Percentiles rank a stretch among this genome's conserved stretches.
Conservation (phyloP, 1,140 invertebrate species). For the Ladona fulva region DNA sequence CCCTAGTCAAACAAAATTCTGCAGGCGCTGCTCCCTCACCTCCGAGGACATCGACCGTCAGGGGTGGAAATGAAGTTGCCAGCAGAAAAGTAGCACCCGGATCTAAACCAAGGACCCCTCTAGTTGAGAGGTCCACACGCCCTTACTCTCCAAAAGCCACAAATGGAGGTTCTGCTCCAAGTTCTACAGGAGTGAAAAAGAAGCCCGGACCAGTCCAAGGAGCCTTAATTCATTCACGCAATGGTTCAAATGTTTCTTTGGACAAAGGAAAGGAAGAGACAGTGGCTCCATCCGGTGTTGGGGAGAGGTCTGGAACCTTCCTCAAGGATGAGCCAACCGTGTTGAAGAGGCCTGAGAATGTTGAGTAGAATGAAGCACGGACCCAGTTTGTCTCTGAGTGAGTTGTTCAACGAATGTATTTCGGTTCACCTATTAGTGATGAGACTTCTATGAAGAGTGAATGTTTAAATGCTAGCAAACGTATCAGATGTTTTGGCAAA, state of each 20-base stretch:
- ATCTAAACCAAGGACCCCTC: background rate
- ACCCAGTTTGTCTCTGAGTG: too few relatives aligned
- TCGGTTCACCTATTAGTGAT: too few relatives aligned
- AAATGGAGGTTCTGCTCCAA: background rate
- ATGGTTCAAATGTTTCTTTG: background rate
- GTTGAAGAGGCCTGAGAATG: slow-evolving; percentile 37
- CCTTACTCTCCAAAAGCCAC: background rate
- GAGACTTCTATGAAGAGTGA: too few relatives aligned
- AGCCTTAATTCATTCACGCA: background rate
- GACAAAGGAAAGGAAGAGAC: background rate
- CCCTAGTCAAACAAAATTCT: background rate
- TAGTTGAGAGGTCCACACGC: background rate
- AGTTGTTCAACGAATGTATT: too few relatives aligned
- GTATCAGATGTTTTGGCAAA: too few relatives aligned
- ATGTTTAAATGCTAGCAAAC: too few relatives aligned
- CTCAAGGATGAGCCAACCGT: slow-evolving; percentile 57
- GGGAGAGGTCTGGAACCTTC: slow-evolving; percentile 54
- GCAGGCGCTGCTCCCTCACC: background rate
- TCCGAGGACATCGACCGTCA: background rate
- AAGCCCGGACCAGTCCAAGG: background rate
- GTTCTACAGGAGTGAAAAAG: background rate
- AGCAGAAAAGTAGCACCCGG: background rate
- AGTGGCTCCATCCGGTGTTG: background rate
- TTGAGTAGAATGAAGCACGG: background rate
- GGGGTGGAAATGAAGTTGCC: background rate